Evolutionary conservation across 2,113 vertebrate genomes (phyloP).

Genomic region (Gorsachius goisagi): DNA sequence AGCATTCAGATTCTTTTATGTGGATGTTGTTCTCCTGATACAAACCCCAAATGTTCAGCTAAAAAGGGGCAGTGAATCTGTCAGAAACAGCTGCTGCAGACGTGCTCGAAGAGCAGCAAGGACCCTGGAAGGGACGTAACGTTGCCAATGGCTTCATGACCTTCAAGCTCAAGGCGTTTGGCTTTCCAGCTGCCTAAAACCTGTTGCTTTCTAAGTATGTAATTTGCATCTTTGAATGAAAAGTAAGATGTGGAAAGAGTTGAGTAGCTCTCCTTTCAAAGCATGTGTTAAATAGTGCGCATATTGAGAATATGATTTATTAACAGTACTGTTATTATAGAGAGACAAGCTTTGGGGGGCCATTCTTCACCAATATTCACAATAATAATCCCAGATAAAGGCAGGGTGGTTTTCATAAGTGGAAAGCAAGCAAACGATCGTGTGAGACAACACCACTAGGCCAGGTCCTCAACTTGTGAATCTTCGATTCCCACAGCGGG

Average conservation of each 20-base stretch:
- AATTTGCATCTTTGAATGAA: slow-evolving; percentile 4
- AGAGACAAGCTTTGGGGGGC: not conserved
- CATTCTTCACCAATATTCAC: not conserved
- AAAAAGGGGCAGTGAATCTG: not conserved
- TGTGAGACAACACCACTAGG: not conserved
- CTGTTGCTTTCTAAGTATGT: not conserved
- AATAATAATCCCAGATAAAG: not conserved
- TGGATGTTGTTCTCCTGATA: not conserved
- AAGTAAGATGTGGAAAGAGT: not conserved
- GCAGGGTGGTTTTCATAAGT: not conserved
- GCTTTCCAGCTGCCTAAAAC: not conserved
- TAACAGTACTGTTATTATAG: not conserved
- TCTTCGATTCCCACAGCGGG: too few species aligned
- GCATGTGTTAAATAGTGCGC: not conserved
- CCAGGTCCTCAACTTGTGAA: not conserved
- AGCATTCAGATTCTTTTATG: not conserved
- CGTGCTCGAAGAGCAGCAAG: not conserved
- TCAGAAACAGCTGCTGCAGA: not conserved
- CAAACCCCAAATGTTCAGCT: not conserved
- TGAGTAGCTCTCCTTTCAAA: not conserved
- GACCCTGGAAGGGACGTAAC: not conserved
- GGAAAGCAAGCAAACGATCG: not conserved
- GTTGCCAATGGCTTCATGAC: slow-evolving; percentile 18
- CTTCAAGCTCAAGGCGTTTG: slow-evolving; percentile 8
- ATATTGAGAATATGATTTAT: not conserved